Evolutionary conservation across 2,797 vertebrate species (phyloP), one percentile per base, ranked within the genome.

Genomic region (Diplodus sargus): DNA sequence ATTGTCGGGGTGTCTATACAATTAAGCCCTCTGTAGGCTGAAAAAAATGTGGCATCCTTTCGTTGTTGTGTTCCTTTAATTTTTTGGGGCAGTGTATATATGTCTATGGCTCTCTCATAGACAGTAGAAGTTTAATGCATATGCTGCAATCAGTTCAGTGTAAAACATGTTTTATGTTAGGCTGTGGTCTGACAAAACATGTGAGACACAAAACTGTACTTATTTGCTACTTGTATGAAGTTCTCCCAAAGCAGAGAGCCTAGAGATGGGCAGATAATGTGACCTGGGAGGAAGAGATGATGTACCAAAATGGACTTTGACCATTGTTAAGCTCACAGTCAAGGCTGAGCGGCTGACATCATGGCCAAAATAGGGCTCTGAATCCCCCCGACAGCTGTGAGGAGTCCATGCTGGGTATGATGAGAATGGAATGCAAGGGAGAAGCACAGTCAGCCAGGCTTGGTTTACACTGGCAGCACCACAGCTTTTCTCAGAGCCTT

Each of bases 301-400:
- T 77, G 82, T 30, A 67, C 82, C 89, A 81, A 92, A 88, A 92
- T 84, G 89, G 90, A 85, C 74, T 70, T 65, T 48, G 70, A 78
- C 82, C 81, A 91, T 90, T 89, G 88, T 91, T 91, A 82, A 83
- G 80, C 79, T 84, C 57, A 74, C 76, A 80, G 88, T 86, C 83
- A 81, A 85, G 87, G 91, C 56, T 85, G 70, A 66, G 71, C 13
- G 30, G 22, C 80, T 93, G 93, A 93, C 87, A 92, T 93, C 92
- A 92, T 81, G 45, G 80, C 83, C 81, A 90, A 87, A 94, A 93
- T 76, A 87, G 56, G 84, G 59, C 49, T 71, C 74, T 87, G 76
- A 86, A 91, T 92, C 89, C 83, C 74, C 54, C 22, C 68, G 45
- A 90, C 94, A 94, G 93, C 95, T 94, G 93, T 79, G 66, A 62